A percentile compares a stretch with the other conserved stretches of the same genome.
These are phyloP conservation scores for Rhinoraja longicauda DNA, from an alignment of 2,797 vertebrate species.

Conservation along the genomic window DNA sequence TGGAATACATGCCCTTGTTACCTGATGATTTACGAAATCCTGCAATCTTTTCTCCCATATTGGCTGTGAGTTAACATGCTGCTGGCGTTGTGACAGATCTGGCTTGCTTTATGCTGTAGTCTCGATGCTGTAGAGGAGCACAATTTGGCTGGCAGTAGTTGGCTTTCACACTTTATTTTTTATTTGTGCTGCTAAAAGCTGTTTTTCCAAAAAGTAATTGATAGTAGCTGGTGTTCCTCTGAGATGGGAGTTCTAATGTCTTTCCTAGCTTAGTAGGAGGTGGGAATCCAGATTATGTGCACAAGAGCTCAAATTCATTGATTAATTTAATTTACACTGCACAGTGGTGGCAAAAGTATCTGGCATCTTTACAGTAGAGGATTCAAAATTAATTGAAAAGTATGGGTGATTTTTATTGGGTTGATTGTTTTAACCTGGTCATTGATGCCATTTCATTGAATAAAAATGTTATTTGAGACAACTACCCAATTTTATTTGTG, in stretches of 20 bases:
- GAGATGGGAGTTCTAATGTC: neutral
- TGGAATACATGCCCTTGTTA: conserved; percentile 33
- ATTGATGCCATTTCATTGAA: neutral
- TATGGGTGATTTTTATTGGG: neutral
- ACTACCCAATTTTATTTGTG: neutral
- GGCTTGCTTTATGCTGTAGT: conserved; percentile 36
- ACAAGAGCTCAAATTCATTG: neutral
- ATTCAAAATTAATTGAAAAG: neutral
- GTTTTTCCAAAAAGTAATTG: conserved; percentile 13
- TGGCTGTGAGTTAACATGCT: conserved; percentile 20
- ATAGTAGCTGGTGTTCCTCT: conserved; percentile 29
- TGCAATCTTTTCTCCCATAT: neutral
- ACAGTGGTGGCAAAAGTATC: neutral
- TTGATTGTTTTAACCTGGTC: neutral
- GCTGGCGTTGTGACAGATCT: neutral
- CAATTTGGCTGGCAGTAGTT: conserved; percentile 9
- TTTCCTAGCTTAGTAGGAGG: neutral
- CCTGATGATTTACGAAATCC: neutral
- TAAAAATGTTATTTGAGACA: neutral
- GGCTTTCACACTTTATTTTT: conserved; percentile 29
- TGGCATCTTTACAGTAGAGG: neutral
- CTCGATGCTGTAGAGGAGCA: neutral
- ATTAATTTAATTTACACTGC: neutral
- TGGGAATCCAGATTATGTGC: neutral
- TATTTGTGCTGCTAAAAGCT: conserved; percentile 14